Base-by-base conservation (phyloP, 2,797 vertebrate species). In the Spinibarbus caldwelli region DNA sequence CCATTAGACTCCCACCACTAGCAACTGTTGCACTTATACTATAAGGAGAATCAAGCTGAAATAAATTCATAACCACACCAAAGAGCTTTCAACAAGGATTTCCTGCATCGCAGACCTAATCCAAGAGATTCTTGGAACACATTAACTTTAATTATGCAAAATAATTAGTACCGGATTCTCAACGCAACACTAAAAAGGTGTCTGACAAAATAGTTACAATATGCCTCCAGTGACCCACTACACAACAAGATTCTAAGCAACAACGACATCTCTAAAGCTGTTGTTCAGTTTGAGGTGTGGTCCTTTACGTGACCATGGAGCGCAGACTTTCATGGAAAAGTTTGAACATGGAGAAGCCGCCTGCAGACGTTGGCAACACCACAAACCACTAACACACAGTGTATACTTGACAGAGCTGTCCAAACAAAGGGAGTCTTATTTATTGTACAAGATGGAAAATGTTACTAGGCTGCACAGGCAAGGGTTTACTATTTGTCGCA, bases 271-370 rank as follows among this genome's bases (percentile, higher is more conserved):
- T 52, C 19, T 15, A 41, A 70, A 71, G 68, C 57, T 80, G 68
- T 70, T 41, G 83, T 89, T 87, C 86, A 88, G 43, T 43, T 54
- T 17, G 14, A 89, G 94, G 93, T 89, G 92, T 93, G 93, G 57
- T 90, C 76, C 47, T 17, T 82, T 81, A 76, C 57, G n/a, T 64
- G 10, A n/a, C 10, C 23, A n/a, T 17, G 64, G 15, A 31, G 8
- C 1, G 5, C 23, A 68, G 57, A 38, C 47, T 52, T 77, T 82
- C 36, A 83, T 34, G 79, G 76, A 89, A 88, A 91, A 68, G 92
- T 88, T 83, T 14, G 34, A 77, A 80, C 92, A 90, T 10, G 64
- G 38, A 78, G 14, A 52, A 83, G 70, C 38, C 10, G 52, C 76
- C 19, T 66, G 34, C 59, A 80, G 57, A 79, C 17, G 7, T 52